A percentile compares a stretch with the other conserved stretches of the same genome.
Conservation (phyloP, 2,113 vertebrate genomes). For the Octodon degus region DNA sequence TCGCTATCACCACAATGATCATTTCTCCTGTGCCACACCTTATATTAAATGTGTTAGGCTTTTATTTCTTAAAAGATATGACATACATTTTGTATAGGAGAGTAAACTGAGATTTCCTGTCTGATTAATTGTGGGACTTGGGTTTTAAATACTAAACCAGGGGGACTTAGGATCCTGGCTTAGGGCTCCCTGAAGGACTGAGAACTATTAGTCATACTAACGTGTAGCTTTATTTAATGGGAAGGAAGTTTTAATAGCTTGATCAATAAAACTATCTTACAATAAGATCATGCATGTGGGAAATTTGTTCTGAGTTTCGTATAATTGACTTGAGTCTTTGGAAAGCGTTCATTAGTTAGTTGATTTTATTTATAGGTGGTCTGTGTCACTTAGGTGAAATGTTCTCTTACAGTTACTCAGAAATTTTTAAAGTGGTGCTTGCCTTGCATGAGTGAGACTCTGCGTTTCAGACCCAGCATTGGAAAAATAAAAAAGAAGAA, state of each 20-base stretch:
- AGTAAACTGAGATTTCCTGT: not conserved
- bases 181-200: not conserved
- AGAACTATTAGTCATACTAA: not conserved
- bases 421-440: not conserved
- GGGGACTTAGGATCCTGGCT: not conserved
- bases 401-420: not conserved
- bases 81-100: not conserved
- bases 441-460: no score
- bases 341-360: not conserved
- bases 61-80: not conserved
- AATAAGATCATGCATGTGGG: not conserved
- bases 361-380: slow-evolving; percentile 2
- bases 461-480: not conserved
- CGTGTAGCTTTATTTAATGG: not conserved
- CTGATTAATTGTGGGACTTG: not conserved
- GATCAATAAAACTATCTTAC: not conserved
- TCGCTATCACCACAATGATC: not conserved
- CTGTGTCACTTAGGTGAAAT: slow-evolving; percentile 2
- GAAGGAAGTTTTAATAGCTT: not conserved
- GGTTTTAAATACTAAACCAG: not conserved
- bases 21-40: not conserved
- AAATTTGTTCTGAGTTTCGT: not conserved
- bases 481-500: not conserved
- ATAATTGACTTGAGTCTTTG: slow-evolving; percentile 37
- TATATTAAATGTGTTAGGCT: not conserved